Percentiles rank a stretch among this genome's conserved stretches.
These are phyloP conservation scores for Urocynchramus pylzowi DNA, from an alignment of 2,113 vertebrate species.

Conservation along the genomic window DNA sequence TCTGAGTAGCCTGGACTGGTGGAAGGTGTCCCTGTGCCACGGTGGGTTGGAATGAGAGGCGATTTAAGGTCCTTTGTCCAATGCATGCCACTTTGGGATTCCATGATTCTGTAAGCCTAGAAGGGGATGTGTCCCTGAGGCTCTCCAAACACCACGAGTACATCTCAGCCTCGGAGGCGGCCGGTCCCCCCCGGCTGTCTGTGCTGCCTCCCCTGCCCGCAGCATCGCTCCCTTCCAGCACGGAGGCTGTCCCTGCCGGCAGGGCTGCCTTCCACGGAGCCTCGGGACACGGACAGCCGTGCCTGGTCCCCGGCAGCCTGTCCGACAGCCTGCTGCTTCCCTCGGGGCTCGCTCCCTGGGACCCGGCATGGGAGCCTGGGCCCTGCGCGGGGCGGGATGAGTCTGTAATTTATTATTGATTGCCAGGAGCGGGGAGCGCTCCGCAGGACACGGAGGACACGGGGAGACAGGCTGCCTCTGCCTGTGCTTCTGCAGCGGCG, in stretches of 20 bases:
- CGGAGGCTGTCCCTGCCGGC: neutral
- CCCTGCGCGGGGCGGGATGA: neutral
- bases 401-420: neutral
- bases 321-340: neutral
- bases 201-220: neutral
- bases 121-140: neutral
- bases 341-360: neutral
- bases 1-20: neutral
- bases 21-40: neutral
- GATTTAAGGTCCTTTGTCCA: neutral
- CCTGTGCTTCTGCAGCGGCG: neutral
- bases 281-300: neutral
- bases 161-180: neutral
- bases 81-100: neutral
- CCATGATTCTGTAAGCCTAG: neutral
- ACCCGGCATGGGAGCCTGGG: neutral
- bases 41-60: neutral
- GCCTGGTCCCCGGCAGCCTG: accelerated
- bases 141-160: neutral
- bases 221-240: neutral
- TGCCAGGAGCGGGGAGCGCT: neutral
- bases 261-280: neutral
- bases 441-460: accelerated
- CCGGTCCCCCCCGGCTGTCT: neutral
- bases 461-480: neutral